Evolutionary conservation across 1,140 invertebrate species (phyloP).

Genomic region (Cryptotermes secundus): DNA sequence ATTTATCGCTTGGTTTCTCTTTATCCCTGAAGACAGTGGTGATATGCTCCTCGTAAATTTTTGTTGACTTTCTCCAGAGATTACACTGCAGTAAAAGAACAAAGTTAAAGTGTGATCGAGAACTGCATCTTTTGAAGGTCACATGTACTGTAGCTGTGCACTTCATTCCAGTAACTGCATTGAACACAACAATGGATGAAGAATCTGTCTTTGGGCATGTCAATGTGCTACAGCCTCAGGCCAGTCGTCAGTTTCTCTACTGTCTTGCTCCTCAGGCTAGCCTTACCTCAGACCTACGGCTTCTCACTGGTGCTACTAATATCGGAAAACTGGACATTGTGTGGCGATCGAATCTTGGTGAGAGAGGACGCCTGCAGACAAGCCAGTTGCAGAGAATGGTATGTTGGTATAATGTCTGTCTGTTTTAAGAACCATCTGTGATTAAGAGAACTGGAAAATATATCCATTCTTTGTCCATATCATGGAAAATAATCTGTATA

Average conservation of each 20-base stretch:
- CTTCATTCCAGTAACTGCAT: constrained; percentile 56
- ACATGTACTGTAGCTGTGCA: background rate
- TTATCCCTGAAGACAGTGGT: too few relatives aligned
- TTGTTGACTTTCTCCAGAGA: too few relatives aligned
- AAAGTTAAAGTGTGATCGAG: too few relatives aligned
- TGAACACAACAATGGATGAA: constrained; percentile 62
- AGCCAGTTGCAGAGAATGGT: constrained; percentile 91
- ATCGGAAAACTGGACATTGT: constrained; percentile 97
- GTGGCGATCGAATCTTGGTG: constrained; percentile 94
- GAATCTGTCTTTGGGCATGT: constrained; percentile 81
- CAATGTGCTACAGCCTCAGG: constrained; percentile 75
- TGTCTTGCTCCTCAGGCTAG: constrained; percentile 78
- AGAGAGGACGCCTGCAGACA: constrained; percentile 92
- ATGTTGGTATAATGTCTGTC: constrained; percentile 36
- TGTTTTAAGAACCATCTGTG: too few relatives aligned
- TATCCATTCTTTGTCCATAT: too few relatives aligned
- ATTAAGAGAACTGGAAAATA: too few relatives aligned
- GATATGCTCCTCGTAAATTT: too few relatives aligned
- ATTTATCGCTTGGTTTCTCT: too few relatives aligned
- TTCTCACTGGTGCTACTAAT: constrained; percentile 79
- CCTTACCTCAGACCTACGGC: constrained; percentile 69
- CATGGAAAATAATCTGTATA: too few relatives aligned
- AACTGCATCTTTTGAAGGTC: background rate
- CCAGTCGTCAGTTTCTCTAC: constrained; percentile 90
- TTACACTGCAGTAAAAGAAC: too few relatives aligned